Evolutionary conservation across 2,888 invertebrate species (phyloP), one percentile per base, ranked within the genome.

Genomic region (Ectemnius cavifrons): DNA sequence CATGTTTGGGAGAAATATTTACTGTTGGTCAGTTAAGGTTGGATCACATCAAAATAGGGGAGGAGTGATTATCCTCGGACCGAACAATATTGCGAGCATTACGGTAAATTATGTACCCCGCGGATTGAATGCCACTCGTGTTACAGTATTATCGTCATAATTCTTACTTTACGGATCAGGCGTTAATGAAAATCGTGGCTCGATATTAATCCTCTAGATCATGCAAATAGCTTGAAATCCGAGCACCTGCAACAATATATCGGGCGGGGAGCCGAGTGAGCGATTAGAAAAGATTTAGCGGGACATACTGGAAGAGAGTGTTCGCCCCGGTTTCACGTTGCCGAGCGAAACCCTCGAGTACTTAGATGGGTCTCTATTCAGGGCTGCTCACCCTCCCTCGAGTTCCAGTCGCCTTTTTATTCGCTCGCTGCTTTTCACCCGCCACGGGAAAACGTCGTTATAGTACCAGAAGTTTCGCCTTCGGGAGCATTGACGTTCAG

Each of bases 271-370:
- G 57, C 52, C 63, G 52, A 58, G 66, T 18, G 71, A 61, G 14
- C 74, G 77, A 77, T 77, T 71, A 63, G 75, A 65, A 76, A 65
- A 67, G 70, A 73, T 67, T 64, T 59, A 59, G 67, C 71, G 62
- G 14, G n/a, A 56, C 37, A 46, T n/a, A 23, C 13, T 8, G 52
- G 65, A 28, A 47, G 27, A 64, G 62, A 73, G 52, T 52, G 60
- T 5, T 49, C 63, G 45, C 16, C 45, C 64, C 5, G 66, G 70
- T 70, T 66, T 58, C 64, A n/a, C 71, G n/a, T 73, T 63, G 62
- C 59, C 71, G 71, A 37, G 16, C 64, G 60, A 63, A 75, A 62
- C 63, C 66, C 75, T 66, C 60, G 62, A 52, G 62, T 8, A 20
- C 23, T 20, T 23, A 16, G 47, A 18, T 56, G 27, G 57, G 62